Conservation (phyloP, 2,113 vertebrate genomes). For the Syrrhaptes paradoxus region DNA sequence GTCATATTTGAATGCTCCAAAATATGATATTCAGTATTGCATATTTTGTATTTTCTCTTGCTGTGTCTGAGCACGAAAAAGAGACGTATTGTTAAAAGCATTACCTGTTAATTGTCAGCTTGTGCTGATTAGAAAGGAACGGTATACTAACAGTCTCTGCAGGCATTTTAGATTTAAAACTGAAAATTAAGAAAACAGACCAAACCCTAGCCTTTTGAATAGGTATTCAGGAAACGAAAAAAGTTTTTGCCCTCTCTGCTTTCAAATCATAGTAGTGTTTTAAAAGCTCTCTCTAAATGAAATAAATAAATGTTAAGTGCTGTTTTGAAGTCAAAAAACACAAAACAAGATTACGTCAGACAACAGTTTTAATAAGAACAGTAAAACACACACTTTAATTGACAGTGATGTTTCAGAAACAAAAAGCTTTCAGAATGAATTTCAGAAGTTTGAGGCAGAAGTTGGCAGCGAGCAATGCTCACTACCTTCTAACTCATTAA, state of each 20-base stretch:
- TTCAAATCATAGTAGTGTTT: neutral
- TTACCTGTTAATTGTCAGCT: neutral
- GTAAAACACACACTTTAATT: neutral
- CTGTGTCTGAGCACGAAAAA: neutral
- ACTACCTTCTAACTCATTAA: neutral
- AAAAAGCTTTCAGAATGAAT: neutral
- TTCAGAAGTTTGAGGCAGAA: neutral
- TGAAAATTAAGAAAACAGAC: neutral
- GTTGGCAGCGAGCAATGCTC: neutral
- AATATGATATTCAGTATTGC: neutral
- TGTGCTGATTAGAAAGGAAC: neutral
- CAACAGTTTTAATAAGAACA: neutral
- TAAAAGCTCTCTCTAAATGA: neutral
- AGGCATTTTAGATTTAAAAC: neutral
- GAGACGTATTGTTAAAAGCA: neutral
- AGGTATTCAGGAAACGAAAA: neutral
- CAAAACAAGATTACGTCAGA: neutral
- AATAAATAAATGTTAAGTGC: neutral
- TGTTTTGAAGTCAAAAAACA: neutral
- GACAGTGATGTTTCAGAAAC: neutral
- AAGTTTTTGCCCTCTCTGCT: neutral
- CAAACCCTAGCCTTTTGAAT: neutral
- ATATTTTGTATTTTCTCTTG: neutral
- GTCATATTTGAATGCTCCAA: neutral
- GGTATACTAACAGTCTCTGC: neutral